Base-by-base conservation (phyloP, 2,888 invertebrate genomes). In the Heliconius ismenius region DNA sequence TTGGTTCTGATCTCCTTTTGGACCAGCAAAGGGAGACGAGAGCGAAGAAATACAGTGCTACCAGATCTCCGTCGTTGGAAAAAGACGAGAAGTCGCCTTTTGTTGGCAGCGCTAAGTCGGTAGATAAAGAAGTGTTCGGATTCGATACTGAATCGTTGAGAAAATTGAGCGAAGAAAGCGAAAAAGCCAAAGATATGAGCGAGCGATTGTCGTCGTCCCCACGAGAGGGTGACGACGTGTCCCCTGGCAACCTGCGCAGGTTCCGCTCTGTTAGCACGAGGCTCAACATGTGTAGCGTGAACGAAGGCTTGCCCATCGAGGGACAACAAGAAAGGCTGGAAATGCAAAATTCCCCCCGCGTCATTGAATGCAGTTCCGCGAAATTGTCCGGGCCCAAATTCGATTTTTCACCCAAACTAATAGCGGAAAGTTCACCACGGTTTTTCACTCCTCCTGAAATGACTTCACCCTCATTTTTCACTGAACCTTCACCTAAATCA, bases 1-100 rank as follows among this genome's bases (percentile, higher is more conserved):
- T 89, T 11, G 87, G 84, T 73, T 85, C 89, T 0, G 92, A 91
- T 78, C 77, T 92, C 21, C 91, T 90, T 11, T 88, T 88, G 0
- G 92, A 92, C 63, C 80, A 91, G 63, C 83, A 83, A 4, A 89
- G 90, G 67, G 92, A 91, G 73, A 83, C 88, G 1, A 85, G 90
- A n/a, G 86, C 90, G 2, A 92, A 91, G 76, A 93, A 92, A 78
- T 93, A 83, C 80, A 93, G 94, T 75, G 94, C 92, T 0, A 94
- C 94, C 0, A 84, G 94, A 15, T 94, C 94, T 0, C 94, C 94
- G 0, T 94, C 94, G 0, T 82, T 94, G n/a, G 94, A 94, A 78
- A 94, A 93, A 81, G 94, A 94, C 91, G 94, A 94, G 4, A 94
- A 92, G 76, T 91, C 92, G 0, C 94, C 94, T 11, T 92, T 94